These are phyloP conservation scores for Pipistrellus nathusii DNA, from an alignment of 2,797 vertebrate species.

Conservation along the genomic window DNA sequence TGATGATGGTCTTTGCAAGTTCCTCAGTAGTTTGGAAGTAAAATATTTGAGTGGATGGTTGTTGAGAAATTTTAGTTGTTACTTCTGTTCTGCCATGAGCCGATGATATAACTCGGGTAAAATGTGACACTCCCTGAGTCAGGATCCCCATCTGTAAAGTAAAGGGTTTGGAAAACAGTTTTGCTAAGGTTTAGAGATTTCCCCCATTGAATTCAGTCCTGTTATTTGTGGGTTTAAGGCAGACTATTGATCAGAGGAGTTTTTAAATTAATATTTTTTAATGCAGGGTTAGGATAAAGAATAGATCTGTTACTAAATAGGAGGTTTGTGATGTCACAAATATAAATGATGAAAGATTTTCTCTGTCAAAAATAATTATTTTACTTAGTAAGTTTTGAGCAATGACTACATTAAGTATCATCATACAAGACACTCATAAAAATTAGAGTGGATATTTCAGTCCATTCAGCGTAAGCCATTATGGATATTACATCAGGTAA, in stretches of 20 bases:
- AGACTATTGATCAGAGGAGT: not conserved
- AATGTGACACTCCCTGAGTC: not conserved
- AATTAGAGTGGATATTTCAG: not conserved
- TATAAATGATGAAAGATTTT: not conserved
- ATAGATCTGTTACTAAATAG: not conserved
- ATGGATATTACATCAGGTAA: conserved; percentile 2
- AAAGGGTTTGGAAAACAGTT: not conserved
- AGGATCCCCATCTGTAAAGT: not conserved
- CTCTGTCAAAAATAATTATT: conserved; percentile 23
- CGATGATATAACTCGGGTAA: not conserved
- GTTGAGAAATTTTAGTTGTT: not conserved
- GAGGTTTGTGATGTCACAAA: not conserved
- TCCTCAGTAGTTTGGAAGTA: not conserved
- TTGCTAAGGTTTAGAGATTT: not conserved
- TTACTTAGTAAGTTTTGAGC: not conserved
- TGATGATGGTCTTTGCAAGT: not conserved
- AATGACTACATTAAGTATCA: not conserved
- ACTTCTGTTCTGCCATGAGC: not conserved
- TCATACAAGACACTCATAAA: not conserved
- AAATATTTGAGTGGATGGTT: not conserved
- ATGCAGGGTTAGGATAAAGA: not conserved
- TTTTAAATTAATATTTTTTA: conserved; percentile 9
- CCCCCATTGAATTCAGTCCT: not conserved
- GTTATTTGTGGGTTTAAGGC: conserved; percentile 31
- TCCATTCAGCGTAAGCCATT: not conserved